phyloP scores from a whole-genome alignment of 64 coral and sea anemone species.

The Pocillopora damicornis region DNA sequence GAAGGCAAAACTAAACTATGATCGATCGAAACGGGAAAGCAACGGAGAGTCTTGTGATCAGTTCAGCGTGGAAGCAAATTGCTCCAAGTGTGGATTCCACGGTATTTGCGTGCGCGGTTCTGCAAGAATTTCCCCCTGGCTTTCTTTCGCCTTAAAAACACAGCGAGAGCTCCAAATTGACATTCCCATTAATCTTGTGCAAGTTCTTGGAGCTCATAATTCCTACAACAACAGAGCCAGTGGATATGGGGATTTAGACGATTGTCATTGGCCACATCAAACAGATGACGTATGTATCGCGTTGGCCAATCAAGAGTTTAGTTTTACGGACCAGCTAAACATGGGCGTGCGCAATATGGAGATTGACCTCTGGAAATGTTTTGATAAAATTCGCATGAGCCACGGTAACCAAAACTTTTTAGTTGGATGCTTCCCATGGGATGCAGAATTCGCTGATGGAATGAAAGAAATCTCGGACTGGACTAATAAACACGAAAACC shows the following conservation, averaged over 20 bases:
- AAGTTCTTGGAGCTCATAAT: slow-evolving; percentile 62
- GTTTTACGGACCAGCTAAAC: slow-evolving; percentile 61
- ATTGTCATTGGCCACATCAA: slow-evolving; percentile 56
- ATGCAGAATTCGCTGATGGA: slow-evolving; percentile 49
- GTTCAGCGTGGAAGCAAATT: slow-evolving; percentile 48
- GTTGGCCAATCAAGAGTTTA: slow-evolving; percentile 78
- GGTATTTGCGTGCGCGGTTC: slow-evolving; percentile 57
- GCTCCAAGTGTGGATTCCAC: slow-evolving; percentile 47
- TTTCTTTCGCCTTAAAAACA: slow-evolving; percentile 56
- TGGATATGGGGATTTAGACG: slow-evolving; percentile 48
- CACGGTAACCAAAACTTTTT: slow-evolving; percentile 31
- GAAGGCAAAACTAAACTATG: background rate
- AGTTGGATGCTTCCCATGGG: slow-evolving; percentile 56
- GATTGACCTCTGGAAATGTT: slow-evolving; percentile 66
- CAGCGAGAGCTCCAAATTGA: slow-evolving; percentile 59
- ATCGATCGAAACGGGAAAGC: slow-evolving; percentile 7
- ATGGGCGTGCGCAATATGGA: slow-evolving; percentile 68
- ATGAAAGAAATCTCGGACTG: slow-evolving; percentile 61
- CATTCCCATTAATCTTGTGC: slow-evolving; percentile 31
- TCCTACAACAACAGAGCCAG: slow-evolving; percentile 59
- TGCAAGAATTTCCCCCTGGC: slow-evolving; percentile 45
- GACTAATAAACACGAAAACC: slow-evolving; percentile 33
- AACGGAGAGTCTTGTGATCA: slow-evolving; percentile 23
- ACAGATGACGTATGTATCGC: slow-evolving; percentile 43
- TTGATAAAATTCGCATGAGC: slow-evolving; percentile 67